Percentiles rank a stretch among this genome's conserved stretches.
Conservation (phyloP, 2,888 invertebrate genomes). For the Polia nebulosa region DNA sequence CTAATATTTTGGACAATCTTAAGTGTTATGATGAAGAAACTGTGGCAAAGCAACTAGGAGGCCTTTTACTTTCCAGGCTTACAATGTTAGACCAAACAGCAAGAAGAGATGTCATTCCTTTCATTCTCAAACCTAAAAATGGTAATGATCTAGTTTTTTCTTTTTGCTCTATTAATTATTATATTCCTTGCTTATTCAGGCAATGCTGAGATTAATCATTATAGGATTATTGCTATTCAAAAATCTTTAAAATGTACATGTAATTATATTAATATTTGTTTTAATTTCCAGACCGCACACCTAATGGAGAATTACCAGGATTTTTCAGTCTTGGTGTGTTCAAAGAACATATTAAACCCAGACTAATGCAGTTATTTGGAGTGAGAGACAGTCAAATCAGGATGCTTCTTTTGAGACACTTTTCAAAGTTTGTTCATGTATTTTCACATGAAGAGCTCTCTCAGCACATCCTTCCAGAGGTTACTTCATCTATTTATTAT, state of each 20-base stretch:
- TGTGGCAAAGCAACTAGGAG: constrained; percentile 95
- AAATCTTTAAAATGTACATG: background rate
- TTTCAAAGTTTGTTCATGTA: constrained; percentile 94
- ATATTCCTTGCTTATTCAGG: background rate
- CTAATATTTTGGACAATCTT: constrained; percentile 92
- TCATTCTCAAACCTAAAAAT: constrained; percentile 93
- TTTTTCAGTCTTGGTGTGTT: constrained; percentile 94
- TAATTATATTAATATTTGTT: constrained; percentile 18
- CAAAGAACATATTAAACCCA: constrained; percentile 94
- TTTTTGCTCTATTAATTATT: background rate
- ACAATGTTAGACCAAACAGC: constrained; percentile 96
- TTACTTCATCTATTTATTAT: constrained; percentile 22
- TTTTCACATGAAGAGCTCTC: constrained; percentile 95
- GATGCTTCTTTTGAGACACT: constrained; percentile 94
- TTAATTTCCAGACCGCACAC: constrained; percentile 80
- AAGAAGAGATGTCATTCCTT: constrained; percentile 93
- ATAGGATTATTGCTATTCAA: background rate
- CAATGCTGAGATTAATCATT: background rate
- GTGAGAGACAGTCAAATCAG: constrained; percentile 96
- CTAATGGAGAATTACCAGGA: constrained; percentile 87
- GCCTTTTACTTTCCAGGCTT: constrained; percentile 95
- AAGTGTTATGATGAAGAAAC: constrained; percentile 94
- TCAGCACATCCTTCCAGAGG: constrained; percentile 96
- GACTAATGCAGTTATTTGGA: constrained; percentile 95
- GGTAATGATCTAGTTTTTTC: constrained; percentile 84